Evolutionary conservation across 2,888 invertebrate genomes (phyloP).

Genomic region (Caenorhabditis angaria): DNA sequence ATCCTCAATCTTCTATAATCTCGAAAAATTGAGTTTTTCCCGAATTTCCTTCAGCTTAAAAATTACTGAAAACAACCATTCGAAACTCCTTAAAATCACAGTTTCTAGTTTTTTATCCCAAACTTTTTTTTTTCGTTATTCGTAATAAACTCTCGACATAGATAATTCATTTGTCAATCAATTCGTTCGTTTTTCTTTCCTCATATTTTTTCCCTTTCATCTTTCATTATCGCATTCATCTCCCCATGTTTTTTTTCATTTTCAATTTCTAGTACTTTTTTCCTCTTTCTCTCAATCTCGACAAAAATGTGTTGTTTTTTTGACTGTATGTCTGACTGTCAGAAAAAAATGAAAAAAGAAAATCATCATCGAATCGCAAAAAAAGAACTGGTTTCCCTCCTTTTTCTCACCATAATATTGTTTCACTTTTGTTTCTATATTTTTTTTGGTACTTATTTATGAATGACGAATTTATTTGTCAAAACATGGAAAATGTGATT

Average conservation of each 20-base stretch:
- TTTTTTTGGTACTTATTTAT: not conserved
- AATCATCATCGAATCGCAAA: not conserved
- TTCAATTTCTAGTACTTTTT: not conserved
- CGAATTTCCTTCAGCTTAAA: no score
- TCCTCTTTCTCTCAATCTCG: not conserved
- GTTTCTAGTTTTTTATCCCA: no score
- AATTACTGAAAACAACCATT: no score
- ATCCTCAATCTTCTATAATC: no score
- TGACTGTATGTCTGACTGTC: not conserved
- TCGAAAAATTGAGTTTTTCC: no score
- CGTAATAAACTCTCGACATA: constrained; percentile 2
- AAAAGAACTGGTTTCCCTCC: not conserved
- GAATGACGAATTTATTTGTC: not conserved
- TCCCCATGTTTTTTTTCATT: not conserved
- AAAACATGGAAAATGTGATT: no score
- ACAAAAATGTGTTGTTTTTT: not conserved
- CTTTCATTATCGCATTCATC: not conserved
- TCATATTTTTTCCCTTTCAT: not conserved
- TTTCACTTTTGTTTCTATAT: constrained; percentile 1
- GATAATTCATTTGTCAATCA: not conserved
- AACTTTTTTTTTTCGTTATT: no score
- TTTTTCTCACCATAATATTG: no score
- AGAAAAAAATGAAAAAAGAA: no score
- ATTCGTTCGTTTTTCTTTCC: not conserved
- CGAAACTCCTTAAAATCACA: no score